Evolutionary conservation across 2,113 vertebrate species (phyloP).

Genomic region (Corapipo altera): DNA sequence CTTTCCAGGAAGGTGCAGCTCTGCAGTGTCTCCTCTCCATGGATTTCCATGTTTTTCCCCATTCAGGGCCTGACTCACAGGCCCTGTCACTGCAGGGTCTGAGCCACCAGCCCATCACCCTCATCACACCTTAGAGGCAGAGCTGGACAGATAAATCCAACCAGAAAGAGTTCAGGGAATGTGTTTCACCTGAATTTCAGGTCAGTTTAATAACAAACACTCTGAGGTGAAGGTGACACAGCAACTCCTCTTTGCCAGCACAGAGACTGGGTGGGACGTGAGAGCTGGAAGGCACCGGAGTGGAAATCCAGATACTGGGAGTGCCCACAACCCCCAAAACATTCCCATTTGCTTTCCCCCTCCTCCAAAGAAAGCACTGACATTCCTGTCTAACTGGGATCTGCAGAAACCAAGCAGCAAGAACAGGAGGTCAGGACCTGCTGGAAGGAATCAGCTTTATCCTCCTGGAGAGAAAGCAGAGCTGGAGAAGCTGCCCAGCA

Average conservation of each 20-base stretch:
- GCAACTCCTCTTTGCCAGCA: not conserved
- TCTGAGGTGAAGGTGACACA: not conserved
- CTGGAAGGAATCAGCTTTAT: not conserved
- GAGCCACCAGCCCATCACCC: not conserved
- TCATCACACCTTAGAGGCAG: rapidly evolving
- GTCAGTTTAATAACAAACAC: not conserved
- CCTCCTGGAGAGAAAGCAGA: not conserved
- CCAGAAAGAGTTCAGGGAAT: not conserved
- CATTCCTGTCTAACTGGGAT: not conserved
- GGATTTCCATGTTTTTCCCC: not conserved
- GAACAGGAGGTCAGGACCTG: not conserved
- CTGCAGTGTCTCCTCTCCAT: not conserved
- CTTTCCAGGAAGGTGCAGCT: not conserved
- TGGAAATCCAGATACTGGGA: not conserved
- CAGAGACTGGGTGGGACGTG: not conserved
- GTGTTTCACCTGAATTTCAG: not conserved
- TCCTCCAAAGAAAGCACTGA: not conserved
- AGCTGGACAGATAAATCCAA: not conserved
- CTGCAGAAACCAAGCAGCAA: not conserved
- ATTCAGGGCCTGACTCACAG: not conserved
- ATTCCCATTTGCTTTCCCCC: not conserved
- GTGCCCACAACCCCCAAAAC: not conserved
- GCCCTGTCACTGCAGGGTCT: not conserved
- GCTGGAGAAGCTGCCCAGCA: not conserved
- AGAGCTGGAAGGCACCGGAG: not conserved